Conservation (phyloP, 2,113 vertebrate genomes). For the Peucedramus taeniatus region DNA sequence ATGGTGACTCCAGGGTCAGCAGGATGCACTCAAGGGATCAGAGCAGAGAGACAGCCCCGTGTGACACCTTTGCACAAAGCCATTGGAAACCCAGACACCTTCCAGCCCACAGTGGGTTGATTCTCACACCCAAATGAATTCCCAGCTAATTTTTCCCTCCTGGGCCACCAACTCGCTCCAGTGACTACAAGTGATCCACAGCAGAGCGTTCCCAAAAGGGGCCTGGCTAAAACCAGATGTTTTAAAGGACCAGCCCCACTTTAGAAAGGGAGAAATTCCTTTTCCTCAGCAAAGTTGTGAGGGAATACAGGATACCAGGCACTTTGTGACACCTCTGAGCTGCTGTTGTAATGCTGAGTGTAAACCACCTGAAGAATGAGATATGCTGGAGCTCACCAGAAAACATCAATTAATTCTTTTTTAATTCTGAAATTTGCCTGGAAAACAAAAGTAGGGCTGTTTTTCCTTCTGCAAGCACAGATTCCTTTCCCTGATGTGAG, state of each 20-base stretch:
- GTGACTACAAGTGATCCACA: background rate
- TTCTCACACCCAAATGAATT: background rate
- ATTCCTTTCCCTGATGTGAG: background rate
- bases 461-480: background rate
- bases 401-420: background rate
- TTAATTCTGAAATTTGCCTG: background rate
- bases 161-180: fast-evolving
- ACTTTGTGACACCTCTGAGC: background rate
- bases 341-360: background rate
- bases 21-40: background rate
- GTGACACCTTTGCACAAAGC: background rate
- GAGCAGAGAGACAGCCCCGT: fast-evolving
- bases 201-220: background rate
- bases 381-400: background rate
- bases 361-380: background rate
- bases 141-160: background rate
- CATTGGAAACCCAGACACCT: background rate
- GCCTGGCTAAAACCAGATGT: background rate
- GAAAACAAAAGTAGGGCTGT: background rate
- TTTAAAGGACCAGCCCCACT: background rate
- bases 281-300: background rate
- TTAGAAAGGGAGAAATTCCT: background rate
- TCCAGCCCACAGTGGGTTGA: fast-evolving
- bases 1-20: fast-evolving
- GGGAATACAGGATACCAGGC: background rate